These are phyloP conservation scores for Hesperophylax magnus DNA, from an alignment of 1,140 invertebrate genomes.

Conservation along the genomic window DNA sequence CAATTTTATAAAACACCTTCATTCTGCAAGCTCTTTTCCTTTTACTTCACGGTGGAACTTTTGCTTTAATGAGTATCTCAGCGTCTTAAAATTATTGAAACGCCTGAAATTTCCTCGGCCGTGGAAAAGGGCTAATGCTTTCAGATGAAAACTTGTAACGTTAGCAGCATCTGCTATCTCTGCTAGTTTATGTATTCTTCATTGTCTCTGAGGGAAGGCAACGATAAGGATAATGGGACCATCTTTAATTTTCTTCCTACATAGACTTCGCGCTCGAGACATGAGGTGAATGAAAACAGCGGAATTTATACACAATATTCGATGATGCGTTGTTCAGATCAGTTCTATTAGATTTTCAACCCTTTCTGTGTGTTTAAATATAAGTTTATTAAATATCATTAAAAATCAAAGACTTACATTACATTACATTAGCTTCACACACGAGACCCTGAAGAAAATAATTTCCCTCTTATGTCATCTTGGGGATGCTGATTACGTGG, in stretches of 20 bases:
- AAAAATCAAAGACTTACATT: too few species aligned
- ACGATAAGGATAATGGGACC: constrained; percentile 5
- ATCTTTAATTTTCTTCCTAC: constrained; percentile 39
- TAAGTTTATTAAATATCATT: too few species aligned
- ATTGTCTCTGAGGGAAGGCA: constrained; percentile 35
- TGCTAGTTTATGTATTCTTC: constrained; percentile 44
- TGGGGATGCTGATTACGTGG: too few species aligned
- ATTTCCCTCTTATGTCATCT: too few species aligned
- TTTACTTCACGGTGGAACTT: background rate
- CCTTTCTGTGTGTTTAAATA: too few species aligned
- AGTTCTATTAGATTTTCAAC: too few species aligned
- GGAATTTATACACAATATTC: too few species aligned
- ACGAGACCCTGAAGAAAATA: too few species aligned
- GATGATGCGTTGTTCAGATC: too few species aligned
- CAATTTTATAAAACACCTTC: background rate
- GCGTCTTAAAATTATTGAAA: constrained; percentile 45
- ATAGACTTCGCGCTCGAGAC: background rate
- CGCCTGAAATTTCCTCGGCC: constrained; percentile 35
- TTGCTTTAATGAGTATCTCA: constrained; percentile 37
- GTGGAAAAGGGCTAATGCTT: constrained; percentile 30
- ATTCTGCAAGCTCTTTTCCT: background rate
- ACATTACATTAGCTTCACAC: too few species aligned
- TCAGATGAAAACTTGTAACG: constrained; percentile 39
- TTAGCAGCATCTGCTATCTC: constrained; percentile 49
- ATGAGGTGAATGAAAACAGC: too few species aligned